These are phyloP conservation scores for Nephrotoma flavescens DNA, from an alignment of 2,888 invertebrate genomes.

Conservation along the genomic window DNA sequence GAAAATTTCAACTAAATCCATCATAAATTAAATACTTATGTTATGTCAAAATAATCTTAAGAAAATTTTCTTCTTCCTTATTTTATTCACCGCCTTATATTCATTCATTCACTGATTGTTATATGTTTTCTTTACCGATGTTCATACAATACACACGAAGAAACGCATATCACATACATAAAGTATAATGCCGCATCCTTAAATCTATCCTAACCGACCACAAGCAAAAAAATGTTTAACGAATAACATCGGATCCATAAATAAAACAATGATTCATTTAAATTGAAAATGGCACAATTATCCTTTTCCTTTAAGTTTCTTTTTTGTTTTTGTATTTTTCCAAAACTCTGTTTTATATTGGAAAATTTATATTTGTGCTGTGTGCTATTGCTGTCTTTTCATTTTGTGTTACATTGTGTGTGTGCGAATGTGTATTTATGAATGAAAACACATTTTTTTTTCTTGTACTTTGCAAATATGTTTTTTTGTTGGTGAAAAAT, in stretches of 20 bases:
- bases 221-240: neutral
- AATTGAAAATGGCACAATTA: neutral
- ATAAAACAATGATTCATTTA: neutral
- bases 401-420: neutral
- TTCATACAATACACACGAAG: too few relatives aligned
- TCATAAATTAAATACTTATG: neutral
- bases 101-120: neutral
- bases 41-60: neutral
- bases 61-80: neutral
- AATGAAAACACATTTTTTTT: neutral
- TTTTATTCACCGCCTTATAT: neutral
- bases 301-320: neutral
- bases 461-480: neutral
- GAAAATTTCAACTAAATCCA: neutral
- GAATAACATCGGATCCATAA: neutral
- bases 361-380: neutral
- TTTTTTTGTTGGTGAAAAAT: neutral
- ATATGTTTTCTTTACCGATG: neutral
- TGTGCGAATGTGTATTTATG: neutral
- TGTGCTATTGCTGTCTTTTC: neutral
- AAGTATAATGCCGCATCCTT: neutral
- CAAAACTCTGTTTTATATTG: neutral
- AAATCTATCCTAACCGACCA: neutral
- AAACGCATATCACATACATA: neutral
- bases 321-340: neutral